A percentile compares a stretch with the other conserved stretches of the same genome.
Evolutionary conservation across 1,140 invertebrate species (phyloP).

Genomic region (Eulimnadia texana): DNA sequence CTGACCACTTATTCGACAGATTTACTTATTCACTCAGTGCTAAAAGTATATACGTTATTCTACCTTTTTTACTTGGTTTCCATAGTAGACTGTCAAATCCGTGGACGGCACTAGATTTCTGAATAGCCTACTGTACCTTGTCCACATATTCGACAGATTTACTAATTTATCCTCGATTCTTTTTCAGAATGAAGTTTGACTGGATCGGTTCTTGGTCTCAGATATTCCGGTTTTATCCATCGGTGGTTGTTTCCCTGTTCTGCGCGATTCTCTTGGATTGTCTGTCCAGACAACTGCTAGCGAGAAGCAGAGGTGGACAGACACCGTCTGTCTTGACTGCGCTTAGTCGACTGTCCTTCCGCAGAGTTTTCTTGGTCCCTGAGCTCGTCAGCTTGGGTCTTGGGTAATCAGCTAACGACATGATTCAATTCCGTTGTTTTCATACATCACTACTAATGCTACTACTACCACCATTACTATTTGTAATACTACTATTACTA

Average conservation of each 20-base stretch:
- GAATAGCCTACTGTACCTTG: background rate
- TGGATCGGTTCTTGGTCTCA: constrained; percentile 10
- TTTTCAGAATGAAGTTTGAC: background rate
- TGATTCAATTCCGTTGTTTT: background rate
- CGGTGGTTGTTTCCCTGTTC: constrained; percentile 9
- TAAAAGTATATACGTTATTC: too few species aligned
- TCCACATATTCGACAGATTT: background rate
- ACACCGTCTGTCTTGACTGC: background rate
- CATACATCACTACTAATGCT: too few species aligned
- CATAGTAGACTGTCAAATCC: constrained; percentile 2
- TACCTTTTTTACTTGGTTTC: too few species aligned
- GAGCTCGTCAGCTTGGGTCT: background rate
- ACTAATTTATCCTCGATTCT: background rate
- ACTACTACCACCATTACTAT: too few species aligned
- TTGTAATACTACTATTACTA: too few species aligned
- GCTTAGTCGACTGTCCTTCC: background rate
- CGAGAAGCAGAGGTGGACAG: background rate
- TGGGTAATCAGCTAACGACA: background rate
- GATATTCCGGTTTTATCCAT: constrained; percentile 12
- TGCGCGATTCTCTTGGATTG: constrained; percentile 4
- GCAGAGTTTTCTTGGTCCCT: background rate
- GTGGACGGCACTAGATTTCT: too few species aligned
- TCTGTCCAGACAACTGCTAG: background rate
- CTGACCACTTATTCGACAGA: too few species aligned
- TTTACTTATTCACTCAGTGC: too few species aligned